Evolutionary conservation across 1,140 invertebrate genomes (phyloP), one percentile per base, ranked within the genome.

Genomic region (Delia radicum): DNA sequence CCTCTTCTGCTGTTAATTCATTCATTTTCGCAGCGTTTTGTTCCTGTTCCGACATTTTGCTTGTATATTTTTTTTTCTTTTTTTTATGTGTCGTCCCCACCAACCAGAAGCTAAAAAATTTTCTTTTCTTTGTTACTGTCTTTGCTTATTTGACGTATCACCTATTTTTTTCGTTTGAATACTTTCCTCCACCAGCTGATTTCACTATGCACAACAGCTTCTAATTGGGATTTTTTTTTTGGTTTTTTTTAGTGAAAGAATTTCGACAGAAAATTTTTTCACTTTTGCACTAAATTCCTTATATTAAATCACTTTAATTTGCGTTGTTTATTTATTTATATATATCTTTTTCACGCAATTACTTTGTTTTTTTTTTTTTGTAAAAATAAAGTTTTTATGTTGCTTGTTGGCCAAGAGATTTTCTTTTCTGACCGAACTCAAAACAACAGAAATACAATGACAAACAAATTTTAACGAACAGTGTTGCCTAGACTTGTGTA

Each of bases 1-100:
- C 93, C 89, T 94, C 93, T 86, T 94, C 93, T 80, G 92, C 92
- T 76, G 89, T 91, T 74, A 93, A 86, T 88, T 93, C 92, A 82
- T 90, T 92, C 91, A 92, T 92, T 73, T 63, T 46, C 7, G 28
- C 13, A 26, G 18, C 26, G 26, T 62, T 74, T 33, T 61, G 37
- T 62, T 74, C 73, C 33, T 69, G 65, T 74, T 76, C 75, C 29
- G 73, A 74, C 55, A 74, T 62, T 55, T 74, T 74, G 71, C 21
- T 73, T 73, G 48, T 55, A 55, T 55, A 55, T 55, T 21, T 55
- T 42, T 42, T n/a, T n/a, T n/a, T 37, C 13, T 37, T 10, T 3
- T 37, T 37, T 37, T 13, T 48, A n/a, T 55, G n/a, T 55, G 48
- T 55, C 46, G 46, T 48, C 46, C 46, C n/a, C 46, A 48, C 46